Percentiles rank a stretch among this genome's conserved stretches.
phyloP scores from a whole-genome alignment of 2,797 vertebrate species.

The Mus caroli region DNA sequence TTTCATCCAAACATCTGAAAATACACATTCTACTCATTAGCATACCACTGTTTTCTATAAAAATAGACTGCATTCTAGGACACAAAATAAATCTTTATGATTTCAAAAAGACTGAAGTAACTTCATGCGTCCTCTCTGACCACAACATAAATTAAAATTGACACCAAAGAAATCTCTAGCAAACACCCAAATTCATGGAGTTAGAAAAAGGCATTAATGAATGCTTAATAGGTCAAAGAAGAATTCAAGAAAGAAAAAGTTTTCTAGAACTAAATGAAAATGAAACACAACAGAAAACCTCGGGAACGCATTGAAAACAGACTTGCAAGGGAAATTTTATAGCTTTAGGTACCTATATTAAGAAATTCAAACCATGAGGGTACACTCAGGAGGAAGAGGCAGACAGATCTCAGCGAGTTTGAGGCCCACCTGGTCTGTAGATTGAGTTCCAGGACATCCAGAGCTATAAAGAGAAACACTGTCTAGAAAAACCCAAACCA shows the following conservation, averaged over 20 bases:
- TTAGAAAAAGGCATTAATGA: neutral
- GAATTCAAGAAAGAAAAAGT: neutral
- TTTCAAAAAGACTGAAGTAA: neutral
- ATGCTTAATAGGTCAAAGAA: neutral
- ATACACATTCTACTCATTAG: neutral
- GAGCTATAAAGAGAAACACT: neutral
- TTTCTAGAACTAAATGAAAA: neutral
- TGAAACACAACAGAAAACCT: neutral
- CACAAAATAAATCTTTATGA: neutral
- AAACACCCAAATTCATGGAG: neutral
- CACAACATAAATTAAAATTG: neutral
- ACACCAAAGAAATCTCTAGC: neutral
- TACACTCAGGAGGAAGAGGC: neutral
- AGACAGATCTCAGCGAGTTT: neutral
- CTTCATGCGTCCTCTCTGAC: neutral
- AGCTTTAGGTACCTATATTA: neutral
- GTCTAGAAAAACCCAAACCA: neutral
- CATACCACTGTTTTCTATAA: neutral
- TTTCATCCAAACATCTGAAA: neutral
- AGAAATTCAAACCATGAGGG: neutral
- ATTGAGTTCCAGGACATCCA: neutral
- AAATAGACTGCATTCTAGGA: neutral
- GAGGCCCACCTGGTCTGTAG: neutral
- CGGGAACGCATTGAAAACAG: neutral
- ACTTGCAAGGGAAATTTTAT: neutral